Evolutionary conservation across 2,888 invertebrate genomes (phyloP).

Genomic region (Pachydiplax longipennis): DNA sequence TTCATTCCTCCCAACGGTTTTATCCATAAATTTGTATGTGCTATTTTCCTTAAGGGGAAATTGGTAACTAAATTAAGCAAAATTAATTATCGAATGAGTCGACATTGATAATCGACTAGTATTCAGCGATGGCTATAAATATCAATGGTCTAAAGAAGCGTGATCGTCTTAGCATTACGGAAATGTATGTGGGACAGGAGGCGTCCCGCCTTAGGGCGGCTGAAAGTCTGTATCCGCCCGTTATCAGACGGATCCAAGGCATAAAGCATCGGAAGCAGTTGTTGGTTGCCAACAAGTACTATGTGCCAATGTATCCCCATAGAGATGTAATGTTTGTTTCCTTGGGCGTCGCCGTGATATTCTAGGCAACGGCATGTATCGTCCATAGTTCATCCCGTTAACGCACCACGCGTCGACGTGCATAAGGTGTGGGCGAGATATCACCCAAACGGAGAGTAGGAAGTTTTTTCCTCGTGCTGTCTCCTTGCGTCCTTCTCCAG

Average conservation of each 20-base stretch:
- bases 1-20: too few relatives aligned
- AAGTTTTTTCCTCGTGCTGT: neutral
- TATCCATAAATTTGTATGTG: too few relatives aligned
- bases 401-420: neutral
- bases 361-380: neutral
- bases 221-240: too few relatives aligned
- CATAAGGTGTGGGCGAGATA: neutral
- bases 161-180: too few relatives aligned
- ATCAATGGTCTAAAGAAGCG: too few relatives aligned
- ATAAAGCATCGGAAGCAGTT: neutral
- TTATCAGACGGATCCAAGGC: neutral
- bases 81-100: too few relatives aligned
- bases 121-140: too few relatives aligned
- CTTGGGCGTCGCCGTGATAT: neutral
- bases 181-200: too few relatives aligned
- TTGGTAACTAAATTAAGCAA: too few relatives aligned
- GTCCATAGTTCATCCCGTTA: neutral
- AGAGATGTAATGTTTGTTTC: neutral
- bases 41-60: too few relatives aligned
- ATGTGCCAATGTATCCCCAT: neutral
- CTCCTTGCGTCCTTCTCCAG: slow-evolving; percentile 20
- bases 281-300: neutral
- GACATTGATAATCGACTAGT: too few relatives aligned
- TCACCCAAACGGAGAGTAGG: neutral
- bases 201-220: too few relatives aligned